These are phyloP conservation scores for Zaprionus ornatus DNA, from an alignment of 1,140 invertebrate genomes.

Conservation along the genomic window DNA sequence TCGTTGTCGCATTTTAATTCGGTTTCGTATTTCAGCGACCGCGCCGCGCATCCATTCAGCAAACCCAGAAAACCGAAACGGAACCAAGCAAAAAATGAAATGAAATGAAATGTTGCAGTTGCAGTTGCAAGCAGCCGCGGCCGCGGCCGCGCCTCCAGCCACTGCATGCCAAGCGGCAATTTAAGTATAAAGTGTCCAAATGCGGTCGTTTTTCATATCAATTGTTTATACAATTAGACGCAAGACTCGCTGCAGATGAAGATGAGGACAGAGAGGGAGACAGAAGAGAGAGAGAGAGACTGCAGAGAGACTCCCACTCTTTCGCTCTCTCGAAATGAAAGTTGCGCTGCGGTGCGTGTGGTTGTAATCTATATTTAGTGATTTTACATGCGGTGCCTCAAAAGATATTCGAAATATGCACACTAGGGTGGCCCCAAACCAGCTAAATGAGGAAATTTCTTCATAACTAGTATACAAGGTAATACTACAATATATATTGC, in stretches of 20 bases:
- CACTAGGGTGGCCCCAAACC: not conserved
- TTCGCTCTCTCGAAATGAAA: constrained; percentile 59
- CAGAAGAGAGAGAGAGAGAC: not conserved
- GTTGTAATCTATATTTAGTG: constrained; percentile 82
- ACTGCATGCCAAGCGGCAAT: constrained; percentile 75
- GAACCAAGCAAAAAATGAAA: constrained; percentile 28
- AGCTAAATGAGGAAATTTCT: not conserved
- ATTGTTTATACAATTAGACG: constrained; percentile 75
- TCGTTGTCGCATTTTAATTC: constrained; percentile 31
- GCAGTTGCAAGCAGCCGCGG: constrained; percentile 31
- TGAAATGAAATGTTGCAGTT: constrained; percentile 35
- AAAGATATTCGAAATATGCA: constrained; percentile 76
- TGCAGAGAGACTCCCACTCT: constrained; percentile 4
- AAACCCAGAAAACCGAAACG: constrained; percentile 81
- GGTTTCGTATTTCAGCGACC: constrained; percentile 69
- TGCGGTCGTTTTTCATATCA: constrained; percentile 72
- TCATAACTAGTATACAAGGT: not conserved
- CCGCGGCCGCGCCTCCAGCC: constrained; percentile 40
- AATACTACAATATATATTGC: not conserved
- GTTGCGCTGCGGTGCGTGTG: constrained; percentile 69
- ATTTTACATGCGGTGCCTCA: constrained; percentile 79
- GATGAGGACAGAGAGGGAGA: not conserved
- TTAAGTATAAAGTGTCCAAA: constrained; percentile 80
- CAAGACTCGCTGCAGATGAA: constrained; percentile 45
- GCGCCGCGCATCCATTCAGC: constrained; percentile 58